Evolutionary conservation across 1,140 invertebrate genomes (phyloP).

Genomic region (Scaptomyza graminum): DNA sequence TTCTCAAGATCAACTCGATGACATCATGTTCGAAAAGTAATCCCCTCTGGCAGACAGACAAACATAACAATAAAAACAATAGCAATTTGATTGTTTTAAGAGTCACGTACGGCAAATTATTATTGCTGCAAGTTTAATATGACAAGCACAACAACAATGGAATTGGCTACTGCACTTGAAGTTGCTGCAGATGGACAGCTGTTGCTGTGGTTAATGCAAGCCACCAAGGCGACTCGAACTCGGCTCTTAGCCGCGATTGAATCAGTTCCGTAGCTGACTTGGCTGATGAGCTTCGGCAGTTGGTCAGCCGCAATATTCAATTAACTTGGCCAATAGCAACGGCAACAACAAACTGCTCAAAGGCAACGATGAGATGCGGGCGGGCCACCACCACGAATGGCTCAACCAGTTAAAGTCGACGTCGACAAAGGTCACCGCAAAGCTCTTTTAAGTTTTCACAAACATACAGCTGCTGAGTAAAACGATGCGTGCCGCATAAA

Average conservation of each 20-base stretch:
- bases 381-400: background rate
- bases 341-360: conserved; percentile 26
- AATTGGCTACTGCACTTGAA: conserved; percentile 2
- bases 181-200: conserved; percentile 1
- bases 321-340: conserved; percentile 47
- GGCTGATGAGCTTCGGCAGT: conserved; percentile 13
- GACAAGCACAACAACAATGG: conserved; percentile 21
- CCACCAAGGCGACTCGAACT: background rate
- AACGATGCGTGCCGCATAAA: conserved; percentile 58
- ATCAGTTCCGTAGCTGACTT: conserved; percentile 19
- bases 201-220: conserved; percentile 17
- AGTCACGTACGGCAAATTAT: conserved; percentile 5
- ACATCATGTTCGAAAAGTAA: conserved; percentile 37
- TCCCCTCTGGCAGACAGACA: background rate
- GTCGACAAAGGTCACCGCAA: conserved; percentile 37
- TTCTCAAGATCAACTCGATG: background rate
- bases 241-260: background rate
- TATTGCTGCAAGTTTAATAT: conserved; percentile 28
- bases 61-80: no score
- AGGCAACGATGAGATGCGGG: conserved; percentile 13
- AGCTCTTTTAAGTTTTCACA: conserved; percentile 35
- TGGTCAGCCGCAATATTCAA: conserved; percentile 65
- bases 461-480: conserved; percentile 49
- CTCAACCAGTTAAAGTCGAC: conserved; percentile 23
- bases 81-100: no score